Evolutionary conservation across 2,113 vertebrate species (phyloP), one percentile per base, ranked within the genome.

Genomic region (Callipepla californica): DNA sequence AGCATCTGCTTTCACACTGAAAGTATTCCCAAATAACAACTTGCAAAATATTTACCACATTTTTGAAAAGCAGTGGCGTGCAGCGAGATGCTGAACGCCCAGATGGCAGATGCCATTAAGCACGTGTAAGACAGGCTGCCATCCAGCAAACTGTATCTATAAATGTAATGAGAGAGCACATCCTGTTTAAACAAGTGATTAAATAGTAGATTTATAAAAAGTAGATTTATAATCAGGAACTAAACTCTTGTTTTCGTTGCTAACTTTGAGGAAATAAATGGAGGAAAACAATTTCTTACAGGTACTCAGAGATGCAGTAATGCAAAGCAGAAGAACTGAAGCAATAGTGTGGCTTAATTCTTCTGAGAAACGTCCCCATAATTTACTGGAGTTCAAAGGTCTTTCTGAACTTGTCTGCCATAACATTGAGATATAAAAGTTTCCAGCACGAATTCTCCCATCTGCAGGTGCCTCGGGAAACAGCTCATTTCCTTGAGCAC

Each of bases 81-180:
- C 6, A 32, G 13, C 26, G 4, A 11, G 48, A 23, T 23, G n/a
- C 48, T 63, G 17, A 32, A 13, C 4, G 22, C 19, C 22, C 23
- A 72, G n/a, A 13, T 3, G 7, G 72, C 72, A 82, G 62, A 34
- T 59, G 40, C 44, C 16, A 11, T 59, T 14, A 15, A 48, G 23
- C 15, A 30, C 21, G 14, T 17, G 12, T 14, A 26, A 36, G 51
- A 47, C 2, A 42, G 25, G 36, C 44, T 70, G 36, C 32, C 20
- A 21, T 7, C 11, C 4, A 21, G 9, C 5, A 13, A 30, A 18
- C 3, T 28, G 34, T 45, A 44, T 6, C 23, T 3, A 7, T 4
- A 36, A 75, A 53, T 34, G 45, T 5, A 30, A 22, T 1, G 28
- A 21, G 45, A 74, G 61, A 45, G 20, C 8, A 34, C 5, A 69